phyloP scores from a whole-genome alignment of 2,113 vertebrate species.

The Pomatostomus ruficeps region DNA sequence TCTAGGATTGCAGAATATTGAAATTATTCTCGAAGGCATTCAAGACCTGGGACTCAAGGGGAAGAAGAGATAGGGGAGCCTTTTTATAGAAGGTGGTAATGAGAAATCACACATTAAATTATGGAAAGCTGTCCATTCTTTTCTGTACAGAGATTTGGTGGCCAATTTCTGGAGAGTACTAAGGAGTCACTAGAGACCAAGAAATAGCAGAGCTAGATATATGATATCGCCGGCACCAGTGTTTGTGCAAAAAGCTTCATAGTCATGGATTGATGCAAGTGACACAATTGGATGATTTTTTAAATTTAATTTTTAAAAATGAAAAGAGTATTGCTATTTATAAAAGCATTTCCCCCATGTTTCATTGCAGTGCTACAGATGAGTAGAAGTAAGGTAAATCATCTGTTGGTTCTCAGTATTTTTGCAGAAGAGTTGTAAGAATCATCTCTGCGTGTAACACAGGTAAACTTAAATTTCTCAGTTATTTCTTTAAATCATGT shows the following conservation, averaged over 20 bases:
- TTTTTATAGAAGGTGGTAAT: not conserved
- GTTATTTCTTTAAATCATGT: not conserved
- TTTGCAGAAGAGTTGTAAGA: not conserved
- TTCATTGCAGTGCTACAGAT: not conserved
- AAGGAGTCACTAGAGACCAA: not conserved
- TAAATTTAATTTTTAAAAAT: not conserved
- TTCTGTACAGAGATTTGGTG: not conserved
- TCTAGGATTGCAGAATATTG: not conserved
- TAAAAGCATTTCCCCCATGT: not conserved
- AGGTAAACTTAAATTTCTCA: not conserved
- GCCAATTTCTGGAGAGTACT: not conserved
- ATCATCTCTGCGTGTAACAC: not conserved
- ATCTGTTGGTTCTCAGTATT: not conserved
- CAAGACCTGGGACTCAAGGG: not conserved
- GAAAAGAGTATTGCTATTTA: not conserved
- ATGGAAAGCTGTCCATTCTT: not conserved
- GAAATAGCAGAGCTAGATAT: not conserved
- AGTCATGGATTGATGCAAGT: not conserved
- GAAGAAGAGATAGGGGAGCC: not conserved
- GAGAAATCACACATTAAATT: not conserved
- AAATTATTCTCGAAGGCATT: not conserved
- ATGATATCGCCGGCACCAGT: rapidly evolving
- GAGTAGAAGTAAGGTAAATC: not conserved
- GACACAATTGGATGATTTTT: not conserved
- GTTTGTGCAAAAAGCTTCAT: not conserved